Percentiles rank a stretch among this genome's conserved stretches.
Evolutionary conservation across 2,113 vertebrate genomes (phyloP).

Genomic region (Edolisoma coerulescens): DNA sequence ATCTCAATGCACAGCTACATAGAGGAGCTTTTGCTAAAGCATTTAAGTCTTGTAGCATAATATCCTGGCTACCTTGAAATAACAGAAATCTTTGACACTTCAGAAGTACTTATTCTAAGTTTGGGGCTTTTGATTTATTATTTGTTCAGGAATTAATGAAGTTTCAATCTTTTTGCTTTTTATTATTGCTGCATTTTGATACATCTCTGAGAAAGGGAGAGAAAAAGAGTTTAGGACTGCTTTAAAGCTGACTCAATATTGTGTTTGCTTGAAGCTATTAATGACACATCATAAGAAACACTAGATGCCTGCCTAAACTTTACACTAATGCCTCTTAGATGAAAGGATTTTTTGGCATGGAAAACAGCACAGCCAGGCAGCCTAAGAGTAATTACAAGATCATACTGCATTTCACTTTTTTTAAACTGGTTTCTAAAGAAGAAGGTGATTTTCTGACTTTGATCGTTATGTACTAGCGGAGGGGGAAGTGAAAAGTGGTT

Average conservation of each 20-base stretch:
- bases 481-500: neutral
- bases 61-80: neutral
- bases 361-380: neutral
- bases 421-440: neutral
- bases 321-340: neutral
- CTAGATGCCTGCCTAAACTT: neutral
- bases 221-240: neutral
- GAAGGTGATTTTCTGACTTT: neutral
- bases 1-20: neutral
- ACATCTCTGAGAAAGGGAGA: neutral
- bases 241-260: neutral
- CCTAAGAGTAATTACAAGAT: neutral
- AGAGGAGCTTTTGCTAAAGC: neutral
- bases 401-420: neutral
- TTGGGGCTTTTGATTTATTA: neutral
- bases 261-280: neutral
- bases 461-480: neutral
- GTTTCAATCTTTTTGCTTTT: neutral
- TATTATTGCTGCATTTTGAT: neutral
- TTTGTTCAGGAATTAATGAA: neutral
- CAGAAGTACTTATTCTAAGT: neutral
- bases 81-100: neutral
- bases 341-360: neutral
- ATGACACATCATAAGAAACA: neutral
- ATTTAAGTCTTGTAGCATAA: neutral